Evolutionary conservation across 2,113 vertebrate species (phyloP).

Genomic region (Sylvilagus bachmani): DNA sequence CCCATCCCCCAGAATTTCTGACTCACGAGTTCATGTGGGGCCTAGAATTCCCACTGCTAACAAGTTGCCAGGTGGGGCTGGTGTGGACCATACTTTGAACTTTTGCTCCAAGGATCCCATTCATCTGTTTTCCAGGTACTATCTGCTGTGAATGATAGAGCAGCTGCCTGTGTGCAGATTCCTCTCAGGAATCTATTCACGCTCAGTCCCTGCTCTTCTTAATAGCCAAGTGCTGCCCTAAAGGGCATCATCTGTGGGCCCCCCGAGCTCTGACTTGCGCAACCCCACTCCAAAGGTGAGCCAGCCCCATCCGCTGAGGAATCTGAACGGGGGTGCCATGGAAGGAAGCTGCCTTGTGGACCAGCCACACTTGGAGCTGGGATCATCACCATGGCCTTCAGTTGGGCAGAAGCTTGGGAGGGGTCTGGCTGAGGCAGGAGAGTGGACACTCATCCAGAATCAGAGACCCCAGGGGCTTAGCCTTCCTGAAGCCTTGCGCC

Average conservation of each 20-base stretch:
- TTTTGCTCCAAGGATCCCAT: not conserved
- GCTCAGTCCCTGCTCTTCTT: not conserved
- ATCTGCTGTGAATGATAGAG: not conserved
- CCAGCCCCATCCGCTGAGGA: not conserved
- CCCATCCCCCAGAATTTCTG: not conserved
- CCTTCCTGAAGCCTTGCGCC: no score
- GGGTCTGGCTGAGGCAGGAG: not conserved
- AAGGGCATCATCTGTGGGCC: constrained; percentile 42
- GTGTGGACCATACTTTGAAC: not conserved
- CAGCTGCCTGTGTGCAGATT: not conserved
- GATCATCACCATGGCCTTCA: not conserved
- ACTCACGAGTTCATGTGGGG: not conserved
- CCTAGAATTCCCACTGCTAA: not conserved
- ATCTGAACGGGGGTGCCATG: not conserved
- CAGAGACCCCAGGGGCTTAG: not conserved
- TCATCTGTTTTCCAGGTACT: not conserved
- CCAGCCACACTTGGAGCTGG: not conserved
- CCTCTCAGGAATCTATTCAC: not conserved
- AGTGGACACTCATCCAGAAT: not conserved
- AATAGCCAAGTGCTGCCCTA: constrained; percentile 23
- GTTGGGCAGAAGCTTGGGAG: not conserved
- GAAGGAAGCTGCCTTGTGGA: not conserved
- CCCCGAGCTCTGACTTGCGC: constrained; percentile 48
- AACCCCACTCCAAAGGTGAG: constrained; percentile 40
- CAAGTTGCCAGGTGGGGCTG: not conserved